These are phyloP conservation scores for Drosophila takahashii DNA, from an alignment of 1,140 invertebrate genomes.

Conservation along the genomic window DNA sequence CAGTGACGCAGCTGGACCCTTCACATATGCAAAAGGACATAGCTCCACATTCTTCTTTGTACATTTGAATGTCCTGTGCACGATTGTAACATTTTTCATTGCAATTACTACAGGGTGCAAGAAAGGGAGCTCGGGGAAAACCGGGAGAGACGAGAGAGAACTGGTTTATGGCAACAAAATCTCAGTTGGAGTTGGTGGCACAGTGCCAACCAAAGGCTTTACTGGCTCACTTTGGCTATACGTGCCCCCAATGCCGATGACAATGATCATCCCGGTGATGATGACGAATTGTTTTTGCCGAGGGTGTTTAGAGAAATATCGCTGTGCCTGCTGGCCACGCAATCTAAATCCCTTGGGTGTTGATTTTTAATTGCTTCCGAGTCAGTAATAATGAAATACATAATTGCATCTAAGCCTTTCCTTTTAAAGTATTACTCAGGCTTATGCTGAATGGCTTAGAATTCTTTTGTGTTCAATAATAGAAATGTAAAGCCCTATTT, in stretches of 20 bases:
- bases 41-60: conserved; percentile 26
- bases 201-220: conserved; percentile 54
- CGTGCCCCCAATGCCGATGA: conserved; percentile 55
- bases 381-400: background rate
- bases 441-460: no score
- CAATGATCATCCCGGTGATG: conserved; percentile 41
- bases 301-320: no score
- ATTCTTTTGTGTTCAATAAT: no score
- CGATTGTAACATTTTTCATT: conserved; percentile 76
- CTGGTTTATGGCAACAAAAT: conserved; percentile 73
- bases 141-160: conserved; percentile 34
- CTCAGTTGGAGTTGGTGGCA: conserved; percentile 72
- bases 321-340: background rate
- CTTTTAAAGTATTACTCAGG: no score
- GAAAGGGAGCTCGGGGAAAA: background rate
- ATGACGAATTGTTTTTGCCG: conserved; percentile 7
- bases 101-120: conserved; percentile 46
- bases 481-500: no score
- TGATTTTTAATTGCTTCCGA: background rate
- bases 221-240: conserved; percentile 50
- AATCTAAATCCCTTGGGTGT: background rate
- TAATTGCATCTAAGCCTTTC: background rate
- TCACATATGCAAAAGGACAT: conserved; percentile 22
- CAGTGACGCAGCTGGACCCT: conserved; percentile 56
- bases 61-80: conserved; percentile 70